Evolutionary conservation across 2,888 invertebrate species (phyloP).

Genomic region (Megalurothrips usitatus): DNA sequence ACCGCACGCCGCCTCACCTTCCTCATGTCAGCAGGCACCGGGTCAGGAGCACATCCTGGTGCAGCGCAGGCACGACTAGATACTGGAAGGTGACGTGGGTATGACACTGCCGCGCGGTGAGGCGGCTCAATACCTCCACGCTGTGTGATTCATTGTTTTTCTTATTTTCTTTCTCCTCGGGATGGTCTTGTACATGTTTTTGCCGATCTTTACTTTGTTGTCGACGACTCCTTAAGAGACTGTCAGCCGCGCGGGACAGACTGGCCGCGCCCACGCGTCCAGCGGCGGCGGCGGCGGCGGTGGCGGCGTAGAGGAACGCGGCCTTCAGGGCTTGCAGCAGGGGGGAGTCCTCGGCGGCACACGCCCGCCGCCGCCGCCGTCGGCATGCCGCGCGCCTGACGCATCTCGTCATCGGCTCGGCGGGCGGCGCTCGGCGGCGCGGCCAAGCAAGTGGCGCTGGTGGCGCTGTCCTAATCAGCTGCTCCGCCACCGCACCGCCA

Average conservation of each 20-base stretch:
- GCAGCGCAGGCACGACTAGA: no score
- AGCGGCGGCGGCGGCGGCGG: background rate
- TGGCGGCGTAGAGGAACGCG: background rate
- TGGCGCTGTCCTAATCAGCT: background rate
- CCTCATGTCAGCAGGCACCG: no score
- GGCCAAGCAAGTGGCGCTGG: background rate
- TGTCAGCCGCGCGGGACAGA: background rate
- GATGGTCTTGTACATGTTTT: no score
- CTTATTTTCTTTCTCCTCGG: no score
- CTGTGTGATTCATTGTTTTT: no score
- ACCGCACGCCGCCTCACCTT: no score
- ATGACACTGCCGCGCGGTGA: no score
- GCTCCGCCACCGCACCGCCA: background rate
- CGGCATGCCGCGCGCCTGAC: background rate
- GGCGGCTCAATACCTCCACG: no score
- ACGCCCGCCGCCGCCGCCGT: background rate
- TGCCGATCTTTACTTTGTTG: no score
- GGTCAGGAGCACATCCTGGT: no score
- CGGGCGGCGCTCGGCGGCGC: background rate
- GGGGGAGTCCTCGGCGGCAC: background rate
- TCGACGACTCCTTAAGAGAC: no score
- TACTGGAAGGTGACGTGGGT: no score
- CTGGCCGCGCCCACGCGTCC: background rate
- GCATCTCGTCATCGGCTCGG: background rate
- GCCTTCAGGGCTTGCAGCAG: background rate